Evolutionary conservation across 2,797 vertebrate genomes (phyloP).

Genomic region (Babyrousa celebensis): DNA sequence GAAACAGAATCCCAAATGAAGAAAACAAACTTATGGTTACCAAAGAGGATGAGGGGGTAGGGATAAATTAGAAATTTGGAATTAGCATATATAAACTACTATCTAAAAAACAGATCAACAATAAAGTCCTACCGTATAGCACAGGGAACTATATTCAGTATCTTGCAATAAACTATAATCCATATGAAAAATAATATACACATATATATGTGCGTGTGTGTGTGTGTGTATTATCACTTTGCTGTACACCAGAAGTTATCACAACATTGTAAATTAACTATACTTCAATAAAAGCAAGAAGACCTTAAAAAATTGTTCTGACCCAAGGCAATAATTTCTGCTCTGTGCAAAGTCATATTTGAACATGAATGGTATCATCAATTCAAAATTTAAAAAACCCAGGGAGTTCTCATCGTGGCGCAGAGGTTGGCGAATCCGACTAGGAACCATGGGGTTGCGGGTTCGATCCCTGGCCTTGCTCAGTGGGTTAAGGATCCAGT

Average conservation of each 20-base stretch:
- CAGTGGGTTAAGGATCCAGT: no score
- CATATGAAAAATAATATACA: not conserved
- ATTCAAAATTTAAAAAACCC: not conserved
- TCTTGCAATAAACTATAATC: not conserved
- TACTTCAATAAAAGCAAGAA: not conserved
- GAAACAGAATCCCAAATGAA: not conserved
- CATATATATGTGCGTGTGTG: no score
- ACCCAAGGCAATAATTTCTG: not conserved
- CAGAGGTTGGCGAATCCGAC: no score
- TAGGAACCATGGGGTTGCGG: no score
- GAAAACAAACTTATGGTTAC: not conserved
- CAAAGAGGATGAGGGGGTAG: not conserved
- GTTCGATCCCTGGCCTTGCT: no score
- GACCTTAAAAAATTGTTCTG: not conserved
- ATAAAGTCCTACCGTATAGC: not conserved
- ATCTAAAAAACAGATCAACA: not conserved
- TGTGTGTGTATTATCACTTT: not conserved
- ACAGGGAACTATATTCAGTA: not conserved
- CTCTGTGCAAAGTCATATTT: conserved; percentile 3
- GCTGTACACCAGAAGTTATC: not conserved
- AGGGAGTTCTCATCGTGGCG: not conserved
- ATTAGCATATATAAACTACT: not conserved
- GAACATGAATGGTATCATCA: not conserved
- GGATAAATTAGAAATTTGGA: not conserved
- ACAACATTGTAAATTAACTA: not conserved